Base-by-base conservation (phyloP, 2,888 invertebrate species). In the Sympetrum striolatum region DNA sequence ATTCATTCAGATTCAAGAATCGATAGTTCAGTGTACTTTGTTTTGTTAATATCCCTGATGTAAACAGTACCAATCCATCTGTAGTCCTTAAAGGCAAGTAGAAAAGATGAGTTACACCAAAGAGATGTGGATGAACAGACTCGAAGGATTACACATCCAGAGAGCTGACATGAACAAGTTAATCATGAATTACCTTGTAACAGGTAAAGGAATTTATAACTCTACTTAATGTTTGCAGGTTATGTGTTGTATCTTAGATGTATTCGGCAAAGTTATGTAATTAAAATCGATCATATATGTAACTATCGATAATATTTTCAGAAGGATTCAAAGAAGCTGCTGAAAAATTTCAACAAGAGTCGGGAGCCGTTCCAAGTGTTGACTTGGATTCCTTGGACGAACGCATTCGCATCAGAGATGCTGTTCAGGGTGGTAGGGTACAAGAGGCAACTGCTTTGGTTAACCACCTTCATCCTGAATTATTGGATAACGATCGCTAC, bases 111-210 rank as follows among this genome's bases (percentile, higher is more conserved):
- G 93, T 90, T 93, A 94, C 91, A 18, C 91, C 12, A 96, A 96
- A 93, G 96, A 97, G 92, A 97, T 98, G 92, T 97, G 96, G 96
- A 95, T 97, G 92, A 96, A 95, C 91, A 95, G 96, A 93, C 94
- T 97, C 22, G 97, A 97, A 93, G 94, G 94, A 90, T 95, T 96
- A 91, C 97, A 98, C 92, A 96, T 98, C 92, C 98, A 98, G 90
- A 95, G 98, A 92, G 96, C 97, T 80, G 98, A 98, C 93, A 98
- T 99, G 98, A 99, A 99, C 94, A 97, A 98, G 94, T 95, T 99
- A 92, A 98, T 99, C 92, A 99, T 99, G 99, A 99, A 99, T 94
- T 99, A 99, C 94, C 95, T 99, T 93, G 98, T 99, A 80, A 99
- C 98, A 94, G 98, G 98, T 98, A 94, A 94, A 93, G 91, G 58